These are phyloP conservation scores for Strix occidentalis DNA, from an alignment of 2,797 vertebrate species.

Conservation along the genomic window DNA sequence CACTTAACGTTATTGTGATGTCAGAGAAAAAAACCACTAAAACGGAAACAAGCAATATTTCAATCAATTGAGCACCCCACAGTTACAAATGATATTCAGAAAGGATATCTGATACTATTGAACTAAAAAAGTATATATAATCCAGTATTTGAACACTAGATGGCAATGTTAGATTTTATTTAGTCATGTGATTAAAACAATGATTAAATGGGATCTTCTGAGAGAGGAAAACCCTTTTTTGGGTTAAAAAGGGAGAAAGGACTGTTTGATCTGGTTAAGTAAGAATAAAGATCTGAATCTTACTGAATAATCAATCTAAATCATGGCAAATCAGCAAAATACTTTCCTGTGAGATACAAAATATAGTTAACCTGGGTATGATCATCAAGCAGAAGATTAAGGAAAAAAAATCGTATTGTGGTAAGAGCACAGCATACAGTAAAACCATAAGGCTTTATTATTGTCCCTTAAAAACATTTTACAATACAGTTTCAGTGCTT, in stretches of 20 bases:
- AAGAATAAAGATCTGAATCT: not conserved
- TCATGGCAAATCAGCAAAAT: not conserved
- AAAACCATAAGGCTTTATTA: not conserved
- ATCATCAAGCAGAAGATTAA: not conserved
- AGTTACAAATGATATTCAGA: not conserved
- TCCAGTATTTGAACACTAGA: slow-evolving; percentile 17
- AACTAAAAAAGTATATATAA: not conserved
- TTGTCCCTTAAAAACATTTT: not conserved
- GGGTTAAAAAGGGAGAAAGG: not conserved
- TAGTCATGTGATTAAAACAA: slow-evolving; percentile 55
- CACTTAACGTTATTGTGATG: too few species aligned
- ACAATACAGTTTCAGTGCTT: not conserved
- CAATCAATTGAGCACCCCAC: too few species aligned
- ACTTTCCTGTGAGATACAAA: not conserved
- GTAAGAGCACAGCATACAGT: not conserved
- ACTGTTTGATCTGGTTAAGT: not conserved
- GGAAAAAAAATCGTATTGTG: not conserved
- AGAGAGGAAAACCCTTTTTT: not conserved
- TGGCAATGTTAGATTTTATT: slow-evolving; percentile 63
- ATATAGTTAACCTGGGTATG: not conserved
- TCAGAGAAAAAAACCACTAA: not conserved
- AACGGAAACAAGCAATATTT: not conserved
- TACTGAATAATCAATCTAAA: not conserved
- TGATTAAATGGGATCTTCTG: not conserved
- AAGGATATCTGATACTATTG: not conserved